These are phyloP conservation scores for Caloenas nicobarica DNA, from an alignment of 2,113 vertebrate species.

Conservation along the genomic window DNA sequence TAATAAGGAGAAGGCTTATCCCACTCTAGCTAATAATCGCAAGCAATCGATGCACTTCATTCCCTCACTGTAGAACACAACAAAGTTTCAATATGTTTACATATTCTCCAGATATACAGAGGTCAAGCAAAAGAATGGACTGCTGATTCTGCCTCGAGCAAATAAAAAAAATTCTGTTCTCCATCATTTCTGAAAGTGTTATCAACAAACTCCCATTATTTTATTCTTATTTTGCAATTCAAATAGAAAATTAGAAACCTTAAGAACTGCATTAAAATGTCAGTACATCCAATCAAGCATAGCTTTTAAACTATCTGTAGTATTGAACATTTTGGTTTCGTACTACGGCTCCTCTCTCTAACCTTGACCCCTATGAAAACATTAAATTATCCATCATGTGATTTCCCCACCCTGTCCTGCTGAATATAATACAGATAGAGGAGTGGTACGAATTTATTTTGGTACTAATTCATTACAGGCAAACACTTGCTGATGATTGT, in stretches of 20 bases:
- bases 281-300: slow-evolving; percentile 11
- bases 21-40: slow-evolving; percentile 99
- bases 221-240: slow-evolving; percentile 21
- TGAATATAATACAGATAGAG: background rate
- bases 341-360: background rate
- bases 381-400: background rate
- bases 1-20: slow-evolving; percentile 99
- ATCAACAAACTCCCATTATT: slow-evolving; percentile 61
- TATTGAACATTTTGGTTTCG: slow-evolving; percentile 25
- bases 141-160: slow-evolving; percentile 82
- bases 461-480: background rate
- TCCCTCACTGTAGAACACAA: slow-evolving; percentile 87
- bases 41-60: slow-evolving; percentile 97
- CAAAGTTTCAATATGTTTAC: slow-evolving; percentile 83
- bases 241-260: slow-evolving; percentile 19
- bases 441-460: background rate
- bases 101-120: slow-evolving; percentile 75
- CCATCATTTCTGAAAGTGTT: slow-evolving; percentile 74
- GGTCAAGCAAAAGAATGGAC: slow-evolving; percentile 84
- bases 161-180: slow-evolving; percentile 67
- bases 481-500: background rate
- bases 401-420: background rate
- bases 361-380: background rate
- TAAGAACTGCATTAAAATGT: slow-evolving; percentile 20
- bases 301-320: slow-evolving; percentile 33